Conservation (phyloP, 2,888 invertebrate genomes). For the Chrysodeixis includens region DNA sequence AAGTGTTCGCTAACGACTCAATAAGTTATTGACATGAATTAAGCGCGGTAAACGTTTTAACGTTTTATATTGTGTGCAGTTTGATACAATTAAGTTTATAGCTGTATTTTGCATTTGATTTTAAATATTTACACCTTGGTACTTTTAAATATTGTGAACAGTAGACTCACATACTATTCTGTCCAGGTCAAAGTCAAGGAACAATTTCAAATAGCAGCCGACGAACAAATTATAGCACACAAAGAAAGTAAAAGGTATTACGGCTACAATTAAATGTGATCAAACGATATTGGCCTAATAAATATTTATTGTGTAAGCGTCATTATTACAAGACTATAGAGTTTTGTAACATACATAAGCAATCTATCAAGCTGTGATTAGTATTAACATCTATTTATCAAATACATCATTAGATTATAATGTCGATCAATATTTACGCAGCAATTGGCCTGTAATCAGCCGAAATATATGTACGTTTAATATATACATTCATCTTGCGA, state of each 20-base stretch:
- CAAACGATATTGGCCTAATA: slow-evolving; percentile 83
- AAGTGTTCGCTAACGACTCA: slow-evolving; percentile 1
- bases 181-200: slow-evolving; percentile 31
- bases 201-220: slow-evolving; percentile 30
- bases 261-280: slow-evolving; percentile 80
- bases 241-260: slow-evolving; percentile 84
- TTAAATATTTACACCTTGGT: too few relatives aligned
- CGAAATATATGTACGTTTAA: slow-evolving; percentile 25
- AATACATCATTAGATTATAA: slow-evolving; percentile 70
- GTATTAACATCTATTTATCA: slow-evolving; percentile 78
- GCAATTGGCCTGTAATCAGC: slow-evolving; percentile 19
- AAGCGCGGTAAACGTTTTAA: not conserved
- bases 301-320: slow-evolving; percentile 82
- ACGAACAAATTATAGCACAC: slow-evolving; percentile 68
- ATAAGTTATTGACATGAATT: not conserved
- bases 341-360: slow-evolving; percentile 79
- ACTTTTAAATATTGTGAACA: not conserved
- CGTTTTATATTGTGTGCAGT: not conserved
- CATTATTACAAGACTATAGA: slow-evolving; percentile 75
- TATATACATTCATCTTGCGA: slow-evolving; percentile 19
- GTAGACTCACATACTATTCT: not conserved
- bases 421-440: slow-evolving; percentile 48
- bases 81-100: not conserved
- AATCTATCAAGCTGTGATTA: slow-evolving; percentile 79
- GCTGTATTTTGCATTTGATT: too few relatives aligned